Evolutionary conservation across 2,113 vertebrate species (phyloP).

Genomic region (Suricata suricatta): DNA sequence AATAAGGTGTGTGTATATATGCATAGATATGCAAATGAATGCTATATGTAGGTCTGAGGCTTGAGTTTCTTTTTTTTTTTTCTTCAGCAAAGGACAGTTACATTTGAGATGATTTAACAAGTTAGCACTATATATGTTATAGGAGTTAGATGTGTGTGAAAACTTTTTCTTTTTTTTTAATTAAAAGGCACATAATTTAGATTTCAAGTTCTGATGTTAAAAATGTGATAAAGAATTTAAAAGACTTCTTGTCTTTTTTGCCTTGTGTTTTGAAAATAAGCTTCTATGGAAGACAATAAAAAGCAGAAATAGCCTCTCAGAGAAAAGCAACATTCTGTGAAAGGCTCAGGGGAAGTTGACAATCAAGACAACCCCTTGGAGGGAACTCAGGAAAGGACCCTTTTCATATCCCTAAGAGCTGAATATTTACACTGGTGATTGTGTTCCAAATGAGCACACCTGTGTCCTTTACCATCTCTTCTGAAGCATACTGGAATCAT

Average conservation of each 20-base stretch:
- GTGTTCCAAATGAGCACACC: slow-evolving; percentile 36
- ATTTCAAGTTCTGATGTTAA: slow-evolving; percentile 56
- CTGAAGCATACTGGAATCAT: background rate
- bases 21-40: slow-evolving; percentile 69
- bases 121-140: slow-evolving; percentile 62
- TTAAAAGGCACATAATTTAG: slow-evolving; percentile 51
- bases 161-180: slow-evolving; percentile 48
- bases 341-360: background rate
- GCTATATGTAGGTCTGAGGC: slow-evolving; percentile 68
- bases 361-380: background rate
- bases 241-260: slow-evolving; percentile 9
- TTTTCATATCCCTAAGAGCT: background rate
- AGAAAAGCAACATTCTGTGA: background rate
- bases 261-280: slow-evolving; percentile 48
- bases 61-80: slow-evolving; percentile 67
- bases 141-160: slow-evolving; percentile 57
- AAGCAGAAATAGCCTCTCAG: background rate
- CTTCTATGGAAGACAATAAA: slow-evolving; percentile 24
- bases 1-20: slow-evolving; percentile 73
- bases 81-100: slow-evolving; percentile 64
- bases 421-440: background rate
- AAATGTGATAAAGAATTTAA: slow-evolving; percentile 37
- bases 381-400: background rate
- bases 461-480: background rate
- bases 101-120: slow-evolving; percentile 67